phyloP scores from a whole-genome alignment of 2,113 vertebrate species.

The Percopsis transmontana region DNA sequence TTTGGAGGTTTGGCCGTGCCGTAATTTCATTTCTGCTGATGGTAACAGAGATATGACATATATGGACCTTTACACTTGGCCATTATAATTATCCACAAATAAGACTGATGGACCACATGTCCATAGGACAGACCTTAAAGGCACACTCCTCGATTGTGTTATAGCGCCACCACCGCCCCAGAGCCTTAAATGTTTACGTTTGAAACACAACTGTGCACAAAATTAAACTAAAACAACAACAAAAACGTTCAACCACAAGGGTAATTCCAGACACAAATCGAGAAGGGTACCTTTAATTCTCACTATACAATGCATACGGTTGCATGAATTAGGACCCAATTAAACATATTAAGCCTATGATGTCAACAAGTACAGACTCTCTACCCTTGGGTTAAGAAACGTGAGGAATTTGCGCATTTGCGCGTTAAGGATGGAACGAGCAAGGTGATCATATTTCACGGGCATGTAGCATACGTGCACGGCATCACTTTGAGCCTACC shows the following conservation, averaged over 20 bases:
- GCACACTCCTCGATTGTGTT: too few species aligned
- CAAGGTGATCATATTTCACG: conserved; percentile 20
- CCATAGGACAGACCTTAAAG: too few species aligned
- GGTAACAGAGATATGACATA: background rate
- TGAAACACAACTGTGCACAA: too few species aligned
- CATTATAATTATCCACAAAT: background rate
- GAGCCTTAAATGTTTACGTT: too few species aligned
- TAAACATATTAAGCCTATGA: too few species aligned
- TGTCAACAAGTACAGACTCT: too few species aligned
- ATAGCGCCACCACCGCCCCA: too few species aligned
- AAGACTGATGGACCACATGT: too few species aligned
- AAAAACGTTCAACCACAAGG: too few species aligned
- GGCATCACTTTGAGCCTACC: conserved; percentile 32
- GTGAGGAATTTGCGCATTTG: conserved; percentile 16
- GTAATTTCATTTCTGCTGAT: conserved; percentile 14
- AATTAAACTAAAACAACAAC: too few species aligned
- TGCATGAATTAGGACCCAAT: background rate
- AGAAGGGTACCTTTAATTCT: too few species aligned
- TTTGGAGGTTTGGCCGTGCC: conserved; percentile 30
- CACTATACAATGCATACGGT: conserved; percentile 9
- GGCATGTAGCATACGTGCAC: conserved; percentile 36
- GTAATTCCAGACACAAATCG: too few species aligned
- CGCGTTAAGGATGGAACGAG: conserved; percentile 8
- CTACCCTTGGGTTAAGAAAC: conserved; percentile 15
- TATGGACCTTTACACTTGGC: conserved; percentile 10